A percentile compares a stretch with the other conserved stretches of the same genome.
phyloP scores from a whole-genome alignment of 1,140 invertebrate species.

The Glossosoma conforme region DNA sequence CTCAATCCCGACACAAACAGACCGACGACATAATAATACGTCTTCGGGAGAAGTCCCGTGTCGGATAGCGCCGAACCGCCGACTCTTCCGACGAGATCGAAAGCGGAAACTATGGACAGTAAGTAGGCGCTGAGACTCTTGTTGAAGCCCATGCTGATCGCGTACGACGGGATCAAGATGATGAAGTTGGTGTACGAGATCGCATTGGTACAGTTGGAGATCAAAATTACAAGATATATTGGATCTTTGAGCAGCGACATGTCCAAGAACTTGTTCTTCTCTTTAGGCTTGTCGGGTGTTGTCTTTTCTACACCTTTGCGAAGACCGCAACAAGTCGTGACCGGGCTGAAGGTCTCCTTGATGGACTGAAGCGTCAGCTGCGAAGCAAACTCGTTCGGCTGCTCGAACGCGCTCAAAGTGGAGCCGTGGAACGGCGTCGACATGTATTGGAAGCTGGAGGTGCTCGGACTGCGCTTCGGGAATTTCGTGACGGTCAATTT shows the following conservation, averaged over 20 bases:
- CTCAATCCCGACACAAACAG: constrained; percentile 70
- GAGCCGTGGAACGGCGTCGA: constrained; percentile 80
- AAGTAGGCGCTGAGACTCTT: constrained; percentile 64
- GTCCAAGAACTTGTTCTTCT: constrained; percentile 67
- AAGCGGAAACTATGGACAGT: constrained; percentile 70
- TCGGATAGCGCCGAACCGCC: constrained; percentile 78
- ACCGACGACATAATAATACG: constrained; percentile 75
- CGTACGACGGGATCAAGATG: constrained; percentile 72
- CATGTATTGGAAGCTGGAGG: constrained; percentile 76
- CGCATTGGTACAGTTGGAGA: constrained; percentile 78
- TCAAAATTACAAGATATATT: constrained; percentile 73
- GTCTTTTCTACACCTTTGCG: constrained; percentile 36
- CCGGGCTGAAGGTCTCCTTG: constrained; percentile 49
- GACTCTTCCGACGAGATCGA: constrained; percentile 75
- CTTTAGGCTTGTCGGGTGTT: constrained; percentile 39
- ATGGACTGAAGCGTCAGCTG: constrained; percentile 69
- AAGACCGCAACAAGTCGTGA: constrained; percentile 42
- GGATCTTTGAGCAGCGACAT: constrained; percentile 69
- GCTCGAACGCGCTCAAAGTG: constrained; percentile 65
- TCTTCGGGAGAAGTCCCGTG: constrained; percentile 64
- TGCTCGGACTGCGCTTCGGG: constrained; percentile 64
- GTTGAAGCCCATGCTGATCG: constrained; percentile 61
- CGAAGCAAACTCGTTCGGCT: constrained; percentile 71
- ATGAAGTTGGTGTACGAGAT: constrained; percentile 84
- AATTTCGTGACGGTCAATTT: constrained; percentile 40